Evolutionary conservation across 1,140 invertebrate genomes (phyloP).

Genomic region (Nasonia longicornis): DNA sequence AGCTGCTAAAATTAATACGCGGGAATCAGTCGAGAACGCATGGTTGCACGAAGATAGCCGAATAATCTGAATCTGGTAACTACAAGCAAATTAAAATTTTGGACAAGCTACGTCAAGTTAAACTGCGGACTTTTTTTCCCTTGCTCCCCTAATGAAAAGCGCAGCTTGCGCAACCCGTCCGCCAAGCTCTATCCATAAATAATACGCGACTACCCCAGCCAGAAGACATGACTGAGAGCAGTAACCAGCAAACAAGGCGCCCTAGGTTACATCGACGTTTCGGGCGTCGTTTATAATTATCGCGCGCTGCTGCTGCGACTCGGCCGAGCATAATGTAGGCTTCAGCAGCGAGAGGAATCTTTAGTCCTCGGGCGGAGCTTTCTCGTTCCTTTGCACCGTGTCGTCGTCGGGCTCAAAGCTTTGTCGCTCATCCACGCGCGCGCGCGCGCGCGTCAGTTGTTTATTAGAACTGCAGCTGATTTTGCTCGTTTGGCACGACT

Average conservation of each 20-base stretch:
- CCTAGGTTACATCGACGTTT: slow-evolving; percentile 12
- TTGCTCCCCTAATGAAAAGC: background rate
- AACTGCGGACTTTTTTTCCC: background rate
- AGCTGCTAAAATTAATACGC: too few species aligned
- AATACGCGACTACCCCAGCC: background rate
- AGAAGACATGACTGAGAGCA: background rate
- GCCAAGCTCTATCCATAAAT: background rate
- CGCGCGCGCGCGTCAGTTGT: background rate
- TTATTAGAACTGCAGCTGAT: slow-evolving; percentile 3
- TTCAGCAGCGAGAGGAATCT: background rate
- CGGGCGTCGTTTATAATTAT: slow-evolving; percentile 35
- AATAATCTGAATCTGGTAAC: too few species aligned
- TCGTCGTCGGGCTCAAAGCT: background rate
- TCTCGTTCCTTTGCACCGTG: background rate
- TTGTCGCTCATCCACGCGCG: background rate
- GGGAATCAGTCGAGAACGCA: too few species aligned
- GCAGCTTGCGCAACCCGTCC: background rate
- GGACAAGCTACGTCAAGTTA: too few species aligned
- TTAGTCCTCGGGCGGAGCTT: background rate
- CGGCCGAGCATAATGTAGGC: background rate
- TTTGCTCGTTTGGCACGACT: background rate
- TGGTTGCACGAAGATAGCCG: too few species aligned
- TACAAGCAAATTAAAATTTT: too few species aligned
- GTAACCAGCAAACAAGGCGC: background rate
- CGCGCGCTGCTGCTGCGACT: background rate